Evolutionary conservation across 1,140 invertebrate species (phyloP).

Genomic region (Halyomorpha halys): DNA sequence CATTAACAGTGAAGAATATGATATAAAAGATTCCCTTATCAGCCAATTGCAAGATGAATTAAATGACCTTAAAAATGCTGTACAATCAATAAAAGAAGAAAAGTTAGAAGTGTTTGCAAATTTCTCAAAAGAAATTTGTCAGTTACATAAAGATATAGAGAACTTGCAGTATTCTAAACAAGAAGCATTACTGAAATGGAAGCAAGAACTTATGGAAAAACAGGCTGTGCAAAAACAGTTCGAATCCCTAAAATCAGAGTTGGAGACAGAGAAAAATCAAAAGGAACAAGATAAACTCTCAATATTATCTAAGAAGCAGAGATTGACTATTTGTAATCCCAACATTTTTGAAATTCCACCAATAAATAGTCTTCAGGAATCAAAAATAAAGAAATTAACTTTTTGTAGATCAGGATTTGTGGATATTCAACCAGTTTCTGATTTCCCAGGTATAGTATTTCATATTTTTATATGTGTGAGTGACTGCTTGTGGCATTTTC

Average conservation of each 20-base stretch:
- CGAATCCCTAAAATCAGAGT: background rate
- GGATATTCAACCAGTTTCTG: background rate
- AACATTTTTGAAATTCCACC: too few relatives aligned
- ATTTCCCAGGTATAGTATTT: background rate
- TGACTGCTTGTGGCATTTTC: too few relatives aligned
- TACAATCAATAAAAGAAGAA: constrained; percentile 17
- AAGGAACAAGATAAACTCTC: background rate
- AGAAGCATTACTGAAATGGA: background rate
- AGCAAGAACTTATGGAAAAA: constrained; percentile 9
- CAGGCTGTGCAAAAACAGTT: background rate
- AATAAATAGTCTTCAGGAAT: background rate
- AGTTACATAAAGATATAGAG: constrained; percentile 13
- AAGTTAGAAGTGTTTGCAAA: background rate
- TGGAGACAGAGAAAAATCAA: background rate
- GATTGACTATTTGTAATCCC: too few relatives aligned
- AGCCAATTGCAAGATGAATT: constrained; percentile 9
- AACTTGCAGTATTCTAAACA: background rate
- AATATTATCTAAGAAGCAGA: too few relatives aligned
- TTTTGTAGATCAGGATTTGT: background rate
- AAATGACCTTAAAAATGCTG: constrained; percentile 10
- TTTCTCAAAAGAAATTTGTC: background rate
- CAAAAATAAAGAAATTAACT: background rate
- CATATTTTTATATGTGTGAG: too few relatives aligned
- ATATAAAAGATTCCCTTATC: background rate
- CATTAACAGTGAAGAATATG: background rate